Evolutionary conservation across 1,140 invertebrate genomes (phyloP).

Genomic region (Trinorchestia longiramus): DNA sequence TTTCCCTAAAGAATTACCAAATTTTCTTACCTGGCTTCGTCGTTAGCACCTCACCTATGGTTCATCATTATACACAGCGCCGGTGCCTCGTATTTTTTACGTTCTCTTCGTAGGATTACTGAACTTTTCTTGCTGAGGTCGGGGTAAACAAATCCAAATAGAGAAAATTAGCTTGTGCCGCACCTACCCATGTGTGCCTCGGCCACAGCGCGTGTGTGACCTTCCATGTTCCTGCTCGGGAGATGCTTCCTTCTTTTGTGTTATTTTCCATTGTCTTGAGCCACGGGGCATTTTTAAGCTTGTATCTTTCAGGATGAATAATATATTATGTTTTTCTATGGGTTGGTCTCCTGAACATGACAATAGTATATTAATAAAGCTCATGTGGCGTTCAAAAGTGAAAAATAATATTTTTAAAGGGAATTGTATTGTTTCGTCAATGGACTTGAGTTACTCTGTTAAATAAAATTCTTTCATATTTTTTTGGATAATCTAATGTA

Average conservation of each 20-base stretch:
- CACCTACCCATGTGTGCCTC: not conserved
- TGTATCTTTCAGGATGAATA: not conserved
- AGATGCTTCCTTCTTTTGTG: not conserved
- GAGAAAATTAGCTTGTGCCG: not conserved
- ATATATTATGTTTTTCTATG: not conserved
- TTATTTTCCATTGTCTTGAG: not conserved
- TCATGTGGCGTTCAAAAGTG: not conserved
- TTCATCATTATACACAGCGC: not conserved
- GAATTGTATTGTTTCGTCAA: too few species aligned
- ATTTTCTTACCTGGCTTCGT: not conserved
- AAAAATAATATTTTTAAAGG: not conserved
- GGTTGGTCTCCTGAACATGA: not conserved
- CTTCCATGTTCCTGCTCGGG: not conserved
- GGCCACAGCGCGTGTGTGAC: not conserved
- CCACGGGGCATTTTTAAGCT: not conserved
- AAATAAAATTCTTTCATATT: too few species aligned
- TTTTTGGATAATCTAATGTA: too few species aligned
- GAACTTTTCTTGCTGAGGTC: not conserved
- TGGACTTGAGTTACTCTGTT: too few species aligned
- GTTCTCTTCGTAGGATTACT: not conserved
- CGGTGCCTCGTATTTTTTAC: not conserved
- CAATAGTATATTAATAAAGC: not conserved
- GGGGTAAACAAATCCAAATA: not conserved
- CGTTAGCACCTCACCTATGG: not conserved
- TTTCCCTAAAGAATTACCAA: not conserved